phyloP scores from a whole-genome alignment of 2,888 invertebrate genomes.

The Drosophila hamatofila region DNA sequence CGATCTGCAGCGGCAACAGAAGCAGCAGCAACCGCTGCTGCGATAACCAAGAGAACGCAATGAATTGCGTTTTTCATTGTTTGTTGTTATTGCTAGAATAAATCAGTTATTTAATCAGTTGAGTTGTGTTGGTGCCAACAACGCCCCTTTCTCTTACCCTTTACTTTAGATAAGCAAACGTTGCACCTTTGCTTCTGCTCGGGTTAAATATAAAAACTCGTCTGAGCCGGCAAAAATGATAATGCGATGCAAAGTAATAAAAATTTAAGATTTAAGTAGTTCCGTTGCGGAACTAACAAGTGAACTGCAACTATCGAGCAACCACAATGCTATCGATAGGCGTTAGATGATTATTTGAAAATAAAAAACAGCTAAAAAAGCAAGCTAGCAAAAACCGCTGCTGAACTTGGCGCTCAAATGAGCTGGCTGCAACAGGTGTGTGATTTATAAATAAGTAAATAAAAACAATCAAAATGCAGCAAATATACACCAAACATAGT shows the following conservation, averaged over 20 bases:
- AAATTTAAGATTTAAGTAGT: neutral
- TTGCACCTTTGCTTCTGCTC: constrained; percentile 25
- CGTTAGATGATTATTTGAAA: neutral
- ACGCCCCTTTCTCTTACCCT: constrained; percentile 33
- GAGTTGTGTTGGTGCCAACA: neutral
- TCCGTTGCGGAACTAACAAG: neutral
- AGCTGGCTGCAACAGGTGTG: neutral
- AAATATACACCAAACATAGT: neutral
- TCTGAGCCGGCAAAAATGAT: constrained; percentile 51
- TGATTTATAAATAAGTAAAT: neutral
- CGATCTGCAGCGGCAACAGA: constrained; percentile 20
- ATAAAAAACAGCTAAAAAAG: neutral
- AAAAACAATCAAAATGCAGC: neutral
- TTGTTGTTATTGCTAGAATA: constrained; percentile 9
- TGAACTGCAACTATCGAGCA: neutral
- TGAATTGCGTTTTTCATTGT: constrained; percentile 76
- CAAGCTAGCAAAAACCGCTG: neutral
- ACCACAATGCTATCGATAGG: neutral
- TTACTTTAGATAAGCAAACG: constrained; percentile 9
- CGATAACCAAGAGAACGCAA: constrained; percentile 47
- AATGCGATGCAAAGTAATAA: constrained; percentile 17
- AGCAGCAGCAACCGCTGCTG: constrained; percentile 19
- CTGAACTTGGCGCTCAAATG: neutral
- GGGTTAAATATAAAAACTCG: constrained; percentile 15
- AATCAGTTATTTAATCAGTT: constrained; percentile 27